Base-by-base conservation (phyloP, 2,113 vertebrate genomes). In the Lutjanus erythropterus region DNA sequence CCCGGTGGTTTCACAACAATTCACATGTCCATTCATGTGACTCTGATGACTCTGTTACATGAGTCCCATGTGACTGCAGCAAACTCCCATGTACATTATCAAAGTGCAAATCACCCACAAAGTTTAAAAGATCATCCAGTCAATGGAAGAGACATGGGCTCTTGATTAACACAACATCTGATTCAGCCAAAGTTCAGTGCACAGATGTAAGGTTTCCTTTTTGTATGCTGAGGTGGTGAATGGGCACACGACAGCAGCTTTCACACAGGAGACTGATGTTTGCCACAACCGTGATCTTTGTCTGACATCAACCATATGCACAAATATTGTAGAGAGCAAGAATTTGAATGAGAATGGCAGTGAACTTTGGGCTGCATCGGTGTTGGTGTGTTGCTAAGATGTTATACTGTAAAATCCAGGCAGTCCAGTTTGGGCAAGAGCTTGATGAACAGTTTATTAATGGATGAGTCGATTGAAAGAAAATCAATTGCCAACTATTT, bases 21-120 rank as follows among this genome's bases (percentile, higher is more conserved):
- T 78, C 49, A 2, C 61, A 67, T 70, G n/a, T 84, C 31, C 60
- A 62, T 70, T 85, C 50, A 77, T 74, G 62, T 73, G 73, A 67
- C 39, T 81, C 33, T 71, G 74, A 81, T 72, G 64, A 72, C 67
- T 80, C 37, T 69, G 16, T 81, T 71, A 25, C 62, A 47, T 3
- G 5, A 52, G 46, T 75, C 69, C 72, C 44, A 19, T n/a, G 68
- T 69, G 72, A 68, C 79, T 9, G 42, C 21, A 50, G 42, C 18
- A 0, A n/a, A 46, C 12, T 55, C 41, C 56, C 16, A 47, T 62
- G 68, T 31, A n/a, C n/a, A 35, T 35, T 42, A 16, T 56, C 31
- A 31, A 74, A 41, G 58, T 50, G 74, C 27, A 82, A 75, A 80
- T 80, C 59, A 52, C 12, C 46, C 60, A 18, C 7, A 5, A 0